Conservation (phyloP, 2,113 vertebrate species). For the Circaetus cinerascens region DNA sequence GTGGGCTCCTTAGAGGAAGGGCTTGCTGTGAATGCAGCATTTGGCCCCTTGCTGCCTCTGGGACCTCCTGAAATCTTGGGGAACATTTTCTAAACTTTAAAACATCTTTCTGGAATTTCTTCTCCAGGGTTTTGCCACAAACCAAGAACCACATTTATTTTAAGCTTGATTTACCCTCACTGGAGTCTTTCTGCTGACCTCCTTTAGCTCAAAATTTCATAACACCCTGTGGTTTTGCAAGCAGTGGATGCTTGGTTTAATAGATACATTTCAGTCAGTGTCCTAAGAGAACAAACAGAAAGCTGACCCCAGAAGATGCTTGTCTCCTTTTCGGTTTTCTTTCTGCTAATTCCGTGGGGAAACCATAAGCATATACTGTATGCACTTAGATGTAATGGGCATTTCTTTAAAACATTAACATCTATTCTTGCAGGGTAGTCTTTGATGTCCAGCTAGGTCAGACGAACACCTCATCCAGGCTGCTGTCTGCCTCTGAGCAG, state of each 20-base stretch:
- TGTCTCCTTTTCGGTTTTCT: not conserved
- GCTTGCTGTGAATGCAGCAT: not conserved
- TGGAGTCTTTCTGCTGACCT: not conserved
- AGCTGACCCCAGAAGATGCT: not conserved
- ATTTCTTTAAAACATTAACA: not conserved
- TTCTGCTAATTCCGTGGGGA: not conserved
- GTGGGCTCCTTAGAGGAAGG: not conserved
- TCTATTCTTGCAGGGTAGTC: not conserved
- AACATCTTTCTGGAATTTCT: not conserved
- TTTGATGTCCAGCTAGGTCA: not conserved
- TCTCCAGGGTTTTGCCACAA: not conserved
- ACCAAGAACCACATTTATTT: not conserved
- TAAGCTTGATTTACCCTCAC: not conserved
- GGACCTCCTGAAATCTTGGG: not conserved
- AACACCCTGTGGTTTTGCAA: not conserved
- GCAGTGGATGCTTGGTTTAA: not conserved
- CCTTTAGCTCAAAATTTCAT: not conserved
- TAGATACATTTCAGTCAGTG: not conserved
- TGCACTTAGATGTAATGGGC: fast-evolving
- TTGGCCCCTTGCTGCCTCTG: not conserved
- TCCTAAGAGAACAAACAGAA: not conserved
- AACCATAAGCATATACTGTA: fast-evolving
- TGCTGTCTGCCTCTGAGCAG: not conserved
- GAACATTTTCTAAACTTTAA: not conserved
- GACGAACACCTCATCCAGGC: not conserved